Conservation (phyloP, 92 coral and sea anemone genomes). For the Phenganax stokvisi region DNA sequence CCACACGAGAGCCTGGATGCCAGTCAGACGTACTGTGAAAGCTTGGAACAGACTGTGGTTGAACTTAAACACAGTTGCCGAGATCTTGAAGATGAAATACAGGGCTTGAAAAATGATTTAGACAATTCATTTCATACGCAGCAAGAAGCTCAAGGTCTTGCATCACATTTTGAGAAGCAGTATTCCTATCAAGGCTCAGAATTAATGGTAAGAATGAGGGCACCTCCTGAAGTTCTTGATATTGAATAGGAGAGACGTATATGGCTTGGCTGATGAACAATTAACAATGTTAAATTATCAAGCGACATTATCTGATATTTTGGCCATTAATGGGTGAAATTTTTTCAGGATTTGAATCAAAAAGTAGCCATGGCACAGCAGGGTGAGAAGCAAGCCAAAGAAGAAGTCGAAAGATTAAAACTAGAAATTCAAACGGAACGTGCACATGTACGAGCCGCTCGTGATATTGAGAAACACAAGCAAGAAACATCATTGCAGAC, state of each 20-base stretch:
- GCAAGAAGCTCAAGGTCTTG: constrained; percentile 57
- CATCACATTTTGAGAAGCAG: constrained; percentile 54
- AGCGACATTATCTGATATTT: neutral
- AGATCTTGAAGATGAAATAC: constrained; percentile 69
- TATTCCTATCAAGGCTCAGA: constrained; percentile 40
- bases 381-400: constrained; percentile 57
- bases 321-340: neutral
- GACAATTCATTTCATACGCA: constrained; percentile 58
- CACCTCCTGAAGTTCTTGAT: neutral
- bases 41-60: constrained; percentile 67
- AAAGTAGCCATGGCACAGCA: constrained; percentile 66
- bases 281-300: neutral
- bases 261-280: neutral
- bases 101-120: constrained; percentile 65
- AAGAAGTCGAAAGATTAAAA: constrained; percentile 60
- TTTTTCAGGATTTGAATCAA: constrained; percentile 55
- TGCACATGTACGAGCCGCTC: constrained; percentile 74
- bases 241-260: neutral
- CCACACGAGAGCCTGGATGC: constrained; percentile 88
- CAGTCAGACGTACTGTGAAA: constrained; percentile 77
- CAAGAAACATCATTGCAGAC: constrained; percentile 54
- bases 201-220: neutral
- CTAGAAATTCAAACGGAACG: constrained; percentile 81
- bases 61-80: constrained; percentile 56
- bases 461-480: constrained; percentile 72